Conservation (phyloP, 2,113 vertebrate genomes). For the Hiodon tergisus region DNA sequence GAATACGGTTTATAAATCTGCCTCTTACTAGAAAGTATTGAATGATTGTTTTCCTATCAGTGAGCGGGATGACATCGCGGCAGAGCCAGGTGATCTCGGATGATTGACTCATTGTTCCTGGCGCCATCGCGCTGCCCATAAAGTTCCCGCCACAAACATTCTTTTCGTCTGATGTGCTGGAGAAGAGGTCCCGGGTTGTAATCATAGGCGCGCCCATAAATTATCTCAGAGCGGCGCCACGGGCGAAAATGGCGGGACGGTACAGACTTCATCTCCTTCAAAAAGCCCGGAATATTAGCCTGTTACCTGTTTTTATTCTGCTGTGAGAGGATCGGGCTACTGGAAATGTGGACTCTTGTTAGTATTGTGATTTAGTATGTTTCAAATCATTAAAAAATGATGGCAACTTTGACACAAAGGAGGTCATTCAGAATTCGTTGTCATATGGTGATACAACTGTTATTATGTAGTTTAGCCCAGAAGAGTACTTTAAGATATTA, state of each 20-base stretch:
- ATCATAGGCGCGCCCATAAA: constrained; percentile 63
- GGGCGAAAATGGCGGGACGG: constrained; percentile 15
- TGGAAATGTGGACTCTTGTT: too few species aligned
- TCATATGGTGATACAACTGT: too few species aligned
- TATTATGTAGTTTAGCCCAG: too few species aligned
- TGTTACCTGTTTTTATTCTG: neutral
- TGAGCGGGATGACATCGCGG: constrained; percentile 60
- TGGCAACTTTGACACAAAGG: too few species aligned
- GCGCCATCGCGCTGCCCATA: constrained; percentile 67
- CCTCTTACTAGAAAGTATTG: constrained; percentile 43
- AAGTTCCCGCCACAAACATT: constrained; percentile 70
- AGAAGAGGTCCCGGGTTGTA: constrained; percentile 62
- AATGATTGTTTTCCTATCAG: neutral
- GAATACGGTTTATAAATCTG: constrained; percentile 72
- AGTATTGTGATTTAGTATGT: too few species aligned
- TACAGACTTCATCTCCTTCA: neutral
- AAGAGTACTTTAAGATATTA: too few species aligned
- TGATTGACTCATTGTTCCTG: constrained; percentile 75
- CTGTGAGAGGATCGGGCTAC: neutral
- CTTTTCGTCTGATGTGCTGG: constrained; percentile 54
- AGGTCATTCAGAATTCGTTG: too few species aligned
- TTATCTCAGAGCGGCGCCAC: constrained; percentile 41
- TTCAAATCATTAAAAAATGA: too few species aligned
- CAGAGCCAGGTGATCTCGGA: constrained; percentile 65
- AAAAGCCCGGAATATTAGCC: neutral